Evolutionary conservation across 2,113 vertebrate genomes (phyloP).

Genomic region (Motacilla alba): DNA sequence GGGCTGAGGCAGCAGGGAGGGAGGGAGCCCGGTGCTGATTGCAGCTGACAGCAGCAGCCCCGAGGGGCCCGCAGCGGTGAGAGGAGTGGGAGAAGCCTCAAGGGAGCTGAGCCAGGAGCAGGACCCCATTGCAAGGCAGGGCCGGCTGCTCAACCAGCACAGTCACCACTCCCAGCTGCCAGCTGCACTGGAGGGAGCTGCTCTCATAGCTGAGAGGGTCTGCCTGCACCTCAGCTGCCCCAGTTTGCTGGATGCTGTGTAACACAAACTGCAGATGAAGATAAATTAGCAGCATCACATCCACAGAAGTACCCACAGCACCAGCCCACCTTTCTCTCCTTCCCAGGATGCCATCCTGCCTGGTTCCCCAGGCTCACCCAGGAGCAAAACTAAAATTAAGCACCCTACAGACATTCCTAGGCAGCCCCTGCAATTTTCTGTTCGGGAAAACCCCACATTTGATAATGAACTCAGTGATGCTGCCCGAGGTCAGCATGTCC

Average conservation of each 20-base stretch:
- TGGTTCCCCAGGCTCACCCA: neutral
- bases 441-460: neutral
- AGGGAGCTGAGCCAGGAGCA: neutral
- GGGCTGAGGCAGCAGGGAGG: neutral
- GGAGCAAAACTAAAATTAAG: neutral
- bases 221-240: neutral
- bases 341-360: rapidly evolving
- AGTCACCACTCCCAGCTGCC: neutral
- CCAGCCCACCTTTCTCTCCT: neutral
- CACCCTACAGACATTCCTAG: neutral
- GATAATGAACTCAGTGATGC: neutral
- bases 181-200: rapidly evolving
- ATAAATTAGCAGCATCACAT: neutral
- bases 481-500: neutral
- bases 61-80: rapidly evolving
- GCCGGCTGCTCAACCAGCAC: neutral
- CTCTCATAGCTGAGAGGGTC: rapidly evolving
- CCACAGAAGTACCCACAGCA: neutral
- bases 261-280: neutral
- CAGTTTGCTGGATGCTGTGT: neutral
- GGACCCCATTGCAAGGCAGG: neutral
- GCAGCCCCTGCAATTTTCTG: neutral
- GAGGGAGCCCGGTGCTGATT: rapidly evolving
- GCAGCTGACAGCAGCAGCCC: neutral
- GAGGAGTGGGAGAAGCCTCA: neutral